Evolutionary conservation across 2,888 invertebrate genomes (phyloP), one percentile per base, ranked within the genome.

Genomic region (Agrenia bidenticulata): DNA sequence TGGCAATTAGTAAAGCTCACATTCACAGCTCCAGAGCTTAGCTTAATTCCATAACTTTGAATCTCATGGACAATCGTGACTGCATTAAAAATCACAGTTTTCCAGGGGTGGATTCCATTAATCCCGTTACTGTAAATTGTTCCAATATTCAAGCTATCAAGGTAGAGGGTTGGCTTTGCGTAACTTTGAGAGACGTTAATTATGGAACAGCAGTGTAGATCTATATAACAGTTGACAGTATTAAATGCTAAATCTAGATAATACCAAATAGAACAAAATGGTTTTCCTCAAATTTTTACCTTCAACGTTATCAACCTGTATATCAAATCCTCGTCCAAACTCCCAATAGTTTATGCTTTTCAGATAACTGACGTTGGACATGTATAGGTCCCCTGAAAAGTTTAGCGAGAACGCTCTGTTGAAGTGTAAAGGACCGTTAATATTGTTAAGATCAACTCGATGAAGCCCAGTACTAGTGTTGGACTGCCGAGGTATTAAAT

Each of bases 371-470:
- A 67, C 50, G 45, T 67, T 67, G 0, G 63, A 19, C 41, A 67
- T 61, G 39, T 54, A 64, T 9, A 67, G 23, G 23, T 67, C 67
- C 23, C 67, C 67, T 32, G 56, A 21, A 27, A 67, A 67, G 19
- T 41, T 50, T 5, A 17, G 7, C 1, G 19, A 19, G 23, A 64
- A 64, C 4, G 61, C 61, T 7, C 41, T 49, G 2, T 13, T 42
- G 15, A 67, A 51, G 24, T 41, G 26, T 11, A 53, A 11, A 0
- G 32, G 23, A 13, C 67, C 67, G 13, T 26, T 13, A 21, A 67
- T 17, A 17, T 67, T 64, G 45, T 26, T 55, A 2, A 67, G n/a
- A 27, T 67, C 67, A n/a, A 61, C 57, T 32, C 67, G 41, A 26
- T 62, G 67, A 37, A 61, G n/a, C 1, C 39, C 45, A 41, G 32